Evolutionary conservation across 2,113 vertebrate genomes (phyloP).

Genomic region (Vidua macroura): DNA sequence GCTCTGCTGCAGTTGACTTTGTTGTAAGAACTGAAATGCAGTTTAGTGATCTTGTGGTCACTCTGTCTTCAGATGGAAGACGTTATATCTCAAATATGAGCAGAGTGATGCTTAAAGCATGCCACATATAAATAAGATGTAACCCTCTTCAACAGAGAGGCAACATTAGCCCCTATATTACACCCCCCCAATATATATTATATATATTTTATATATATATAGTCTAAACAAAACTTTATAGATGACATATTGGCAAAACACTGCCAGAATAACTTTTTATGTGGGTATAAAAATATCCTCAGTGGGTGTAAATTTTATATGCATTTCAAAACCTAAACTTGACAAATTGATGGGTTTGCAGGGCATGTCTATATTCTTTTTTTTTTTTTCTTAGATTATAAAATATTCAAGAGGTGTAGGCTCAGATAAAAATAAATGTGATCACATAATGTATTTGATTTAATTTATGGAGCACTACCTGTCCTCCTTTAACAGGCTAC

Average conservation of each 20-base stretch:
- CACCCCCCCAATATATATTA: background rate
- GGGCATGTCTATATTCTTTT: slow-evolving; percentile 29
- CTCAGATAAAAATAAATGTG: slow-evolving; percentile 70
- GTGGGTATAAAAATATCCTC: slow-evolving; percentile 71
- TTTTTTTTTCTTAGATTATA: slow-evolving; percentile 56
- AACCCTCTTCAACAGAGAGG: background rate
- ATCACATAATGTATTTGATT: slow-evolving; percentile 69
- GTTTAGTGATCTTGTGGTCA: background rate
- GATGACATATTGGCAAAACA: slow-evolving; percentile 71
- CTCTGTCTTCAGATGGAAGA: background rate
- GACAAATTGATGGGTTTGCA: slow-evolving; percentile 63
- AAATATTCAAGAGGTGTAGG: slow-evolving; percentile 66
- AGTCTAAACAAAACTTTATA: slow-evolving; percentile 69
- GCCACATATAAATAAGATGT: background rate
- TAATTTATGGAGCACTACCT: slow-evolving; percentile 71
- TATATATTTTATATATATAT: background rate
- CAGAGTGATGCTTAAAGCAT: background rate
- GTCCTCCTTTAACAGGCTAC: slow-evolving; percentile 34
- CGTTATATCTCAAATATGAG: background rate
- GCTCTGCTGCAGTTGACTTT: too few relatives aligned
- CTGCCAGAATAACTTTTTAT: slow-evolving; percentile 69
- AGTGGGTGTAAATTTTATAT: slow-evolving; percentile 66
- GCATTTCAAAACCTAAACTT: slow-evolving; percentile 71
- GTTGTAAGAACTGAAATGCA: background rate
- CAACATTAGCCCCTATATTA: background rate